Evolutionary conservation across 2,113 vertebrate species (phyloP), one percentile per base, ranked within the genome.

Genomic region (Argyrosomus japonicus): DNA sequence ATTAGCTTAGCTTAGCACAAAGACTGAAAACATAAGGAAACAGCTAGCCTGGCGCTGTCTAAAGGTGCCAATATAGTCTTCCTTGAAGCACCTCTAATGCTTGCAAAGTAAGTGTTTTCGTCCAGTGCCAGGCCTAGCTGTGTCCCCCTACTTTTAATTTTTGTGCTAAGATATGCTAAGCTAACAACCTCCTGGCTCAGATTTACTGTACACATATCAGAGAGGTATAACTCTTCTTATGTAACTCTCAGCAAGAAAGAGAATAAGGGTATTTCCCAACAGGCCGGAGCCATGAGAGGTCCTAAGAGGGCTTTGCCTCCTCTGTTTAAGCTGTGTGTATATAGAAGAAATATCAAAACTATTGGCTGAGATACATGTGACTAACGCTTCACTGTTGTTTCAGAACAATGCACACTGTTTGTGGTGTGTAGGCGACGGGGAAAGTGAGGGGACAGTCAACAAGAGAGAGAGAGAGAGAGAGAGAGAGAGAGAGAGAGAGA

Each of bases 1-100:
- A 53, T 78, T 64, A 65, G 71, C 47, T 57, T 65, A 74, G 54
- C 36, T 21, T 48, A 56, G 11, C 14, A 57, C 3, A 64, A 9
- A 29, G 25, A 17, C 11, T 14, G 6, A 23, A 54, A 36, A 18
- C 2, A 1, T 2, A 7, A 29, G 18, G 48, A 25, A 15, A 18
- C n/a, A 17, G 0, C 43, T 18, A 19, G 17, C 27, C 5, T 32
- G 5, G 18, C 17, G 21, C 36, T 58, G 43, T 25, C 21, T 4
- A 53, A 43, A 71, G 6, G 15, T 56, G 57, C 9, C 11, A n/a
- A 23, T 5, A 25, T 27, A 19, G 25, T 27, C 11, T 10, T 2
- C 18, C n/a, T 29, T 21, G 11, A 25, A 14, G n/a, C 53, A 57
- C 69, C 2, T 32, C 14, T n/a, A 23, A 36, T 32, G 1, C 18